phyloP scores from a whole-genome alignment of 2,113 vertebrate species.

The Heloderma charlesbogerti region DNA sequence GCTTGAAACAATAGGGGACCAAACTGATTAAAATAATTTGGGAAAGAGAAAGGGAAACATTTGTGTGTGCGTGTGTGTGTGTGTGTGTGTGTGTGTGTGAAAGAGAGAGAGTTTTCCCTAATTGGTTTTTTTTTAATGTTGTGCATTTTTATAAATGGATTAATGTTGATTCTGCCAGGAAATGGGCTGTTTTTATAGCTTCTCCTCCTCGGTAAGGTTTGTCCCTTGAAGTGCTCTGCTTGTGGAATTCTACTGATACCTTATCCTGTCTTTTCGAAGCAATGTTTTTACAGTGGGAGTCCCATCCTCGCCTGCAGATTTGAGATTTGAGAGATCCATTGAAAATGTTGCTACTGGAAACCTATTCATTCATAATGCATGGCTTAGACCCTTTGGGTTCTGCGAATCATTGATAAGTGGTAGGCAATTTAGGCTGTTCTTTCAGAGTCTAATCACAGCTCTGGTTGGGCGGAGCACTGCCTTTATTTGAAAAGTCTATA shows the following conservation, averaged over 20 bases:
- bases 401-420: conserved; percentile 67
- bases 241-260: conserved; percentile 46
- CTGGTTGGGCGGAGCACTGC: conserved; percentile 68
- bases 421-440: conserved; percentile 63
- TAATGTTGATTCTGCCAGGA: conserved; percentile 41
- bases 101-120: neutral
- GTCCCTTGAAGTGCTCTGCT: conserved; percentile 37
- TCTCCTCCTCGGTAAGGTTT: conserved; percentile 16
- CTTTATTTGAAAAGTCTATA: conserved; percentile 45
- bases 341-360: conserved; percentile 79
- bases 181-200: conserved; percentile 16
- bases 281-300: conserved; percentile 53
- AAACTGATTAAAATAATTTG: conserved; percentile 57
- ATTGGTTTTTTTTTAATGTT: conserved; percentile 34
- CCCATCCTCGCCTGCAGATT: conserved; percentile 59
- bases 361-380: conserved; percentile 79
- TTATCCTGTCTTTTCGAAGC: conserved; percentile 46
- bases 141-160: conserved; percentile 33
- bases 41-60: conserved; percentile 66
- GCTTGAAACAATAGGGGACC: conserved; percentile 70
- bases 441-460: conserved; percentile 52
- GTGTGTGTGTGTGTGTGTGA: neutral
- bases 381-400: conserved; percentile 71
- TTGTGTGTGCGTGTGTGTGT: conserved; percentile 25
- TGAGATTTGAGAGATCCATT: conserved; percentile 55